Evolutionary conservation across 2,113 vertebrate genomes (phyloP).

Genomic region (Eira barbara): DNA sequence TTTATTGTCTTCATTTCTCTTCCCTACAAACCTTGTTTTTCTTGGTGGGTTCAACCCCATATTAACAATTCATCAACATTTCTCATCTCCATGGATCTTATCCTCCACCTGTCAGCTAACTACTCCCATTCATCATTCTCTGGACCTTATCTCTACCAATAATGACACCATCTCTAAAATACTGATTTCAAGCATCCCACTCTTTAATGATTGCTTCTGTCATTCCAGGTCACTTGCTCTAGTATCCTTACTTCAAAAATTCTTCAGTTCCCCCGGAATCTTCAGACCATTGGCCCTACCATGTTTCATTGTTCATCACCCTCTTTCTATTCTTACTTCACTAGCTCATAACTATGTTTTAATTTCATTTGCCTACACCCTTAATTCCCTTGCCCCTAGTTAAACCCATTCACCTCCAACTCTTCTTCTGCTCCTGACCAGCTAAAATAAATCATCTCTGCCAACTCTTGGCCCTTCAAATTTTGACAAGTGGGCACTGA

Average conservation of each 20-base stretch:
- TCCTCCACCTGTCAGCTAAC: not conserved
- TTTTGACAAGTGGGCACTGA: not conserved
- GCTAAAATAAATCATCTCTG: not conserved
- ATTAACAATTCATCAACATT: constrained; percentile 3
- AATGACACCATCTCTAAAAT: not conserved
- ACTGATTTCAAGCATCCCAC: not conserved
- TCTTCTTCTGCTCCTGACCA: not conserved
- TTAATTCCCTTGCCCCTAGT: not conserved
- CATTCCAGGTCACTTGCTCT: not conserved
- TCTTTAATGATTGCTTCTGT: not conserved
- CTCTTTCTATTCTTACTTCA: not conserved
- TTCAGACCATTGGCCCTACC: not conserved
- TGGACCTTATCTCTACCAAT: not conserved
- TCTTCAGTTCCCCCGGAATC: not conserved
- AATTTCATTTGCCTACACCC: not conserved
- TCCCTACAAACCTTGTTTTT: not conserved
- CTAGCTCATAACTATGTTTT: not conserved
- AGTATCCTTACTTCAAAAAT: not conserved
- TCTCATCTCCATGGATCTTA: not conserved
- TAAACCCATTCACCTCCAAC: not conserved
- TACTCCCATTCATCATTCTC: not conserved
- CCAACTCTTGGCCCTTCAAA: not conserved
- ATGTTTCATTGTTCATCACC: not conserved
- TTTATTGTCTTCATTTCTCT: not conserved
- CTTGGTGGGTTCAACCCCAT: not conserved